Evolutionary conservation across 2,797 vertebrate species (phyloP).

Genomic region (Numenius phaeopus): DNA sequence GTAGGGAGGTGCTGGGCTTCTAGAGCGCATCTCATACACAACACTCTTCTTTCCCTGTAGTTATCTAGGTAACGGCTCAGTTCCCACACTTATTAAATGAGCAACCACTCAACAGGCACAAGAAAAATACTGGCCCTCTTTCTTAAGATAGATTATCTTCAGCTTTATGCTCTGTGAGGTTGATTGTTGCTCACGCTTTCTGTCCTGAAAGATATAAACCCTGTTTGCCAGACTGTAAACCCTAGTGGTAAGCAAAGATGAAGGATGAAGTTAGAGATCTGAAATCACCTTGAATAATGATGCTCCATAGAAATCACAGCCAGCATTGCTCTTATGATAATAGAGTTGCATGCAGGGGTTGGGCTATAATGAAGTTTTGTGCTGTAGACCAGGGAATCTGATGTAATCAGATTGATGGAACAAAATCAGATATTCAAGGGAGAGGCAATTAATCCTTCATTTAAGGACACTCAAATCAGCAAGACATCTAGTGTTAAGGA

Average conservation of each 20-base stretch:
- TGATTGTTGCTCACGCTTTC: neutral
- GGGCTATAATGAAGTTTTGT: slow-evolving; percentile 39
- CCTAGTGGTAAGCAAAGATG: neutral
- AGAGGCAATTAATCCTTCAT: slow-evolving; percentile 59
- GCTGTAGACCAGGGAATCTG: slow-evolving; percentile 29
- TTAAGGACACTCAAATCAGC: slow-evolving; percentile 50
- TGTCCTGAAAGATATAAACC: neutral
- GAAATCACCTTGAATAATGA: neutral
- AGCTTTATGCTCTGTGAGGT: neutral
- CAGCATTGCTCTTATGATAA: neutral
- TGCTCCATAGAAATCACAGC: neutral
- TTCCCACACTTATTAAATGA: neutral
- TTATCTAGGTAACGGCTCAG: neutral
- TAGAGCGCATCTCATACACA: neutral
- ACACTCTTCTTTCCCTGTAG: neutral
- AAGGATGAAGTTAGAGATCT: neutral
- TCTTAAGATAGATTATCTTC: neutral
- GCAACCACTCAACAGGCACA: neutral
- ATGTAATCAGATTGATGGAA: slow-evolving; percentile 61
- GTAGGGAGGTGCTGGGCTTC: neutral
- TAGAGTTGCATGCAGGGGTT: neutral
- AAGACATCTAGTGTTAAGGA: slow-evolving; percentile 24
- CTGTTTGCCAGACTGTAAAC: neutral
- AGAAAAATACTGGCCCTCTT: neutral
- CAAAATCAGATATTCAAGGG: neutral